Base-by-base conservation (phyloP, 2,797 vertebrate species). In the Hirundo rustica region DNA sequence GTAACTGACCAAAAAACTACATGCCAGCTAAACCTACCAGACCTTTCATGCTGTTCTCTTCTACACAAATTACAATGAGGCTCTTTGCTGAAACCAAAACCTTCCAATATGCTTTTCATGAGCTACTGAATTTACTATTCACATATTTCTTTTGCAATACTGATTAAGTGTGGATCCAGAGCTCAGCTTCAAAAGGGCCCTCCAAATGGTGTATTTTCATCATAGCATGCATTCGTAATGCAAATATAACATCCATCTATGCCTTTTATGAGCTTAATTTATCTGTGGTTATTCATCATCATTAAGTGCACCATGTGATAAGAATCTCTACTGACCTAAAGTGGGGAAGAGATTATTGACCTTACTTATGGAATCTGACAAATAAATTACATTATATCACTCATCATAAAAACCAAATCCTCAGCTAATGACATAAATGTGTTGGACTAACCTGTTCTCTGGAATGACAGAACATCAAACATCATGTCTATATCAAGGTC, bases 281-380 rank as follows among this genome's bases (percentile, higher is more conserved):
- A 67, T 95, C 71, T 27, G 11, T 78, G 47, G 53, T 95, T 94
- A 94, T 95, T 97, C 96, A 86, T 95, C 73, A 83, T 92, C 96
- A 96, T 91, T 87, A 93, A 92, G 62, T 78, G 57, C 34, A 72
- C 67, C 67, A 73, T 89, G 88, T 96, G 88, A 96, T 83, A 93
- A 84, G 92, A 96, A 91, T 95, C 82, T 93, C 72, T 93, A 89
- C 79, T 87, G 79, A 97, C 91, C 85, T 96, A 74, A 81, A 97
- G 68, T 58, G 96, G 88, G 88, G 62, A 96, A 75, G 92, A 97
- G 88, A 96, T 96, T 53, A 80, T 66, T 93, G 97, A 93, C 75
- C 72, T 53, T 94, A 80, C 75, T 96, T 97, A 96, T 88, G 68
- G 96, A 97, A 96, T 92, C 47, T 86, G 96, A 73, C 80, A 96